Conservation (phyloP, 2,888 invertebrate genomes). For the Junonia oenone region DNA sequence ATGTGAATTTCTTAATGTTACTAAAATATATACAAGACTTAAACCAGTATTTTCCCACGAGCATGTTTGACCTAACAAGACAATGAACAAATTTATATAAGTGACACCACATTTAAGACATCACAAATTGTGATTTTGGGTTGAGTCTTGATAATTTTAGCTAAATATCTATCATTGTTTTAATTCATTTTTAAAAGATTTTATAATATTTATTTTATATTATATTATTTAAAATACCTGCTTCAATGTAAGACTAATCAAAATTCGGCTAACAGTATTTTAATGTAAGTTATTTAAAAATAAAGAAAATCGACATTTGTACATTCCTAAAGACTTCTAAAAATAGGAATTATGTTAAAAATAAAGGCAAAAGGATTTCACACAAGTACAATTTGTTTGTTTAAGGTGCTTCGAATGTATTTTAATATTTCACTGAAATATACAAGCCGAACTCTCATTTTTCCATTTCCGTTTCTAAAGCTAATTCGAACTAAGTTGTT, state of each 20-base stretch:
- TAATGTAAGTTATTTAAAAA: slow-evolving; percentile 25
- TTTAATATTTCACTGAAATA: slow-evolving; percentile 17
- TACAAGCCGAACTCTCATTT: slow-evolving; percentile 11
- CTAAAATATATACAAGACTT: slow-evolving; percentile 3
- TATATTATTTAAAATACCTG: slow-evolving; percentile 18
- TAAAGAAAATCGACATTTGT: slow-evolving; percentile 36
- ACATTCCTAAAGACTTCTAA: slow-evolving; percentile 49
- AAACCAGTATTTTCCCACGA: slow-evolving; percentile 15
- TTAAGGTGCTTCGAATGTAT: slow-evolving; percentile 24
- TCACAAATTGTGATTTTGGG: slow-evolving; percentile 26
- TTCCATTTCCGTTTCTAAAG: not conserved
- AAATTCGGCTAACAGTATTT: slow-evolving; percentile 37
- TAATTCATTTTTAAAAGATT: slow-evolving; percentile 26
- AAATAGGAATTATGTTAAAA: slow-evolving; percentile 33
- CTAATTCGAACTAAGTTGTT: not conserved
- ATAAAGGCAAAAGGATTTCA: slow-evolving; percentile 39
- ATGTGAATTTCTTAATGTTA: slow-evolving; percentile 9
- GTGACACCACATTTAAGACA: slow-evolving; percentile 17
- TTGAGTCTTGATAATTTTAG: slow-evolving; percentile 26
- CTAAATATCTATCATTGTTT: slow-evolving; percentile 25
- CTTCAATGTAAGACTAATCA: slow-evolving; percentile 25
- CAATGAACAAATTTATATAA: slow-evolving; percentile 4
- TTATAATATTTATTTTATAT: slow-evolving; percentile 30
- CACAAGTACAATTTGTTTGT: slow-evolving; percentile 63
- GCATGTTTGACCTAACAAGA: slow-evolving; percentile 17